A percentile compares a stretch with the other conserved stretches of the same genome.
Evolutionary conservation across 2,797 vertebrate genomes (phyloP).

Genomic region (Urophycis tenuis): DNA sequence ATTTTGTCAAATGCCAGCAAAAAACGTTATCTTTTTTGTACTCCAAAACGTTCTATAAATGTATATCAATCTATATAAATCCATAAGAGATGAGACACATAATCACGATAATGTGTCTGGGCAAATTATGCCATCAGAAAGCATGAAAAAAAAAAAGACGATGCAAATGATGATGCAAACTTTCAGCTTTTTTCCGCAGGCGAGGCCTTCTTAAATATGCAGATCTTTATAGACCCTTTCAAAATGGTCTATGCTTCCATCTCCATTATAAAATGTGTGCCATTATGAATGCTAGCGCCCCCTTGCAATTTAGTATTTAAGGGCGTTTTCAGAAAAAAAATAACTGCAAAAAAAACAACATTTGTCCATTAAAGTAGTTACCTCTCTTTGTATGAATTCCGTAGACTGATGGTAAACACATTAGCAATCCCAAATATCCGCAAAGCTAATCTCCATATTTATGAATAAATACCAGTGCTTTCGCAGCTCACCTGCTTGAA

Average conservation of each 20-base stretch:
- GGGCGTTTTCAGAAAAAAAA: neutral
- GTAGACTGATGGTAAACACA: neutral
- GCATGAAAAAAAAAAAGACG: conserved; percentile 17
- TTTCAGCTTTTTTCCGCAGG: neutral
- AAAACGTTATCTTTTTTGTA: neutral
- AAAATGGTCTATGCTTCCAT: conserved; percentile 4
- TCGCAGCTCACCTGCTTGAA: neutral
- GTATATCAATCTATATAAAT: neutral
- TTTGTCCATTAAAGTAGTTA: neutral
- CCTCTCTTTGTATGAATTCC: neutral
- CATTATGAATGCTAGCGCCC: neutral
- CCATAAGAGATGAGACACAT: neutral
- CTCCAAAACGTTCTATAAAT: neutral
- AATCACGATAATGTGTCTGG: neutral
- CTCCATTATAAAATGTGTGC: neutral
- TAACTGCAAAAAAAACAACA: neutral
- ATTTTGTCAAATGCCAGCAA: conserved; percentile 45
- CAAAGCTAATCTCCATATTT: neutral
- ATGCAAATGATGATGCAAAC: too few species aligned
- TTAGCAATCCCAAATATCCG: neutral
- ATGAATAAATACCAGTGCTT: neutral
- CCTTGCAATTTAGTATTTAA: neutral
- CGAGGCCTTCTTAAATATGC: neutral
- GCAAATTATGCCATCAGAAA: conserved; percentile 12
- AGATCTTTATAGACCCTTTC: neutral